Base-by-base conservation (phyloP, 2,888 invertebrate species). In the Monoplex corrugatus region DNA sequence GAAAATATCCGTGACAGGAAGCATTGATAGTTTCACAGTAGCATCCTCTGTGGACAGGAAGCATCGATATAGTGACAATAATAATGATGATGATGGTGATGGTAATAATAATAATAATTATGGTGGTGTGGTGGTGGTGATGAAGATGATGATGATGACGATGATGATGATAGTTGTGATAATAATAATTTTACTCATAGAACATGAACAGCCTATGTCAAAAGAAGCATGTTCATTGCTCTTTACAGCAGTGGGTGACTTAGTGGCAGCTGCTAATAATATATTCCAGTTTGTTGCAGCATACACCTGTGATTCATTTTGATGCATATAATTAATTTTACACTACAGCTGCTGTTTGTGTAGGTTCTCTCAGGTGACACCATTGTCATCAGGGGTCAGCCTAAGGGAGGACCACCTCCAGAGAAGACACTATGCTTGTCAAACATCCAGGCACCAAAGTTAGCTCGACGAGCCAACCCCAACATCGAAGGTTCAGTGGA, bases 321-420 rank as follows among this genome's bases (percentile, higher is more conserved):
- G 8, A 23, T n/a, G n/a, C n/a, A 8, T 32, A 72, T 32, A 32
- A 23, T 72, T 72, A 72, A 72, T 40, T 82, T 44, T 43, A n/a
- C 19, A 35, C 40, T 10, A 43, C 3, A 35, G 19, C 19, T 83
- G 44, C n/a, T 83, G 5, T 35, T 85, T 72, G 86, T 44, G 2
- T 80, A 99, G 99, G 98, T 99, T 91, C 97, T 98, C 91, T 99
- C 99, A 90, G 99, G 99, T 89, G 99, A 99, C 96, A 98, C 99
- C 89, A 97, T 99, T 90, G 97, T 99, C 86, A 98, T 99, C 93
- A 97, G 99, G 95, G 98, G 97, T 91, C 97, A 97, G 92, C 98
- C 98, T 0, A 97, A 97, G 95, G 97, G 97, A 89, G 96, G 96
- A 23, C 98, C 98, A 35, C 98, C 98, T 68, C 98, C 98, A 91